Evolutionary conservation across 1,140 invertebrate species (phyloP).

Genomic region (Physella acuta): DNA sequence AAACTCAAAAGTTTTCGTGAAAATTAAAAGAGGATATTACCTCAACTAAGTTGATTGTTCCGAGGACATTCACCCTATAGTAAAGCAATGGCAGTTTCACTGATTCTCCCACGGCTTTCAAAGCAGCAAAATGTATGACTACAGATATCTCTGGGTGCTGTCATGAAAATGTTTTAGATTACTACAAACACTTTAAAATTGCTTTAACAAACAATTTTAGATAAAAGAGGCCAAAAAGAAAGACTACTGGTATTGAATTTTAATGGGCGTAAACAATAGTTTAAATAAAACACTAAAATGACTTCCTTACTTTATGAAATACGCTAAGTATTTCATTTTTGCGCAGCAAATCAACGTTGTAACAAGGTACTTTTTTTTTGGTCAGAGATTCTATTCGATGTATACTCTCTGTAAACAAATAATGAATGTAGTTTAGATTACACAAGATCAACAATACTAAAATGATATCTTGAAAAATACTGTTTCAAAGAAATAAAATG

Average conservation of each 20-base stretch:
- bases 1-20: too few relatives aligned
- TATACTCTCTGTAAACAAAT: conserved; percentile 46
- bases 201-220: too few relatives aligned
- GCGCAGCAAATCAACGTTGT: conserved; percentile 71
- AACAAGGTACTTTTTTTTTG: conserved; percentile 74
- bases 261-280: too few relatives aligned
- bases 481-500: too few relatives aligned
- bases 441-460: background rate
- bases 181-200: too few relatives aligned
- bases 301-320: conserved; percentile 45
- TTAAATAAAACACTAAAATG: background rate
- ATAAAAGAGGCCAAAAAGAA: too few relatives aligned
- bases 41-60: conserved; percentile 87
- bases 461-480: background rate
- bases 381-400: conserved; percentile 77
- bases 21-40: conserved; percentile 64
- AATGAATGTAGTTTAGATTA: too few relatives aligned
- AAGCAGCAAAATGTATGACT: conserved; percentile 96
- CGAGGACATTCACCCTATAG: conserved; percentile 90
- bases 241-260: too few relatives aligned
- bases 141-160: conserved; percentile 79
- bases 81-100: conserved; percentile 86
- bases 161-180: too few relatives aligned
- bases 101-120: conserved; percentile 98
- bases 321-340: conserved; percentile 41